Evolutionary conservation across 2,113 vertebrate species (phyloP), one percentile per base, ranked within the genome.

Genomic region (Sphaerodactylus townsendi): DNA sequence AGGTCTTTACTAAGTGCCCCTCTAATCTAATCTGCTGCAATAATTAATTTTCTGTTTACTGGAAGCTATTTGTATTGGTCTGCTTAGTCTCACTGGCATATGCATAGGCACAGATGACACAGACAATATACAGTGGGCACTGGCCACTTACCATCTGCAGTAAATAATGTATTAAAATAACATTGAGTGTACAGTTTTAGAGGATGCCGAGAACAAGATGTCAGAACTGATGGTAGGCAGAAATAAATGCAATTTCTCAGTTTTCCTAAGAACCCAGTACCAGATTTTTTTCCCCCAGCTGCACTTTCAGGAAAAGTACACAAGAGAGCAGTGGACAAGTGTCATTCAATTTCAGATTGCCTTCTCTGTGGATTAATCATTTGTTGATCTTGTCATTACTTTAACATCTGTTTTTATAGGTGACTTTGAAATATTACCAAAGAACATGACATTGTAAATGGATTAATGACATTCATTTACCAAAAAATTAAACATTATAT

Each of bases 151-250:
- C 76, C 75, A 72, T 79, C 66, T 79, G 76, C 68, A 78, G 68
- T 85, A 79, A 72, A 84, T 78, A 78, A 72, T 72, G 68, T 70
- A 70, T 79, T 71, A 62, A 73, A 82, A 46, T 79, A 72, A 64
- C 68, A 48, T n/a, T 72, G 13, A 78, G 41, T 62, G 33, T 84
- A 30, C 72, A 79, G 79, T 64, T 39, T n/a, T n/a, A 46, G 2
- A 64, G 76, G 41, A 72, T 85, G 83, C 83, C 76, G 72, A 79
- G 53, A 85, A 64, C n/a, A 79, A 50, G 68, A 64, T 21, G 48
- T 79, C 68, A 64, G 53, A 64, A n/a, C 53, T 66, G 50, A 62
- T 37, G 79, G 53, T 25, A 62, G 68, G 39, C 39, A 79, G 76
- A 85, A 79, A 64, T 79, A 71, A 79, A 64, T 64, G 23, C 13